A percentile compares a stretch with the other conserved stretches of the same genome.
Evolutionary conservation across 2,113 vertebrate genomes (phyloP).

Genomic region (Istiophorus platypterus): DNA sequence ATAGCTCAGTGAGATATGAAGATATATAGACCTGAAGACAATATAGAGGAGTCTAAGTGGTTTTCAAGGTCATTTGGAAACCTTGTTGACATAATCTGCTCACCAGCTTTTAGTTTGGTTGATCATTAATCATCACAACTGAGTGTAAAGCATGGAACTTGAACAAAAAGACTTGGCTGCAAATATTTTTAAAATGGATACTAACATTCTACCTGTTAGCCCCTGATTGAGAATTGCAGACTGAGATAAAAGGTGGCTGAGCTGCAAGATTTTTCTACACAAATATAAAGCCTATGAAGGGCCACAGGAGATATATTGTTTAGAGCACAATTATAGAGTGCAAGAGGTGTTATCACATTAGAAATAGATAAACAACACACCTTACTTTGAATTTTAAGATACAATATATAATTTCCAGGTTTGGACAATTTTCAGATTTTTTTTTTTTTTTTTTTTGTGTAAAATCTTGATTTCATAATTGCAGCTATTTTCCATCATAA

Average conservation of each 20-base stretch:
- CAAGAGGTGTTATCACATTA: background rate
- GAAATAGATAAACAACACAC: background rate
- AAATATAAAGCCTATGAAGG: background rate
- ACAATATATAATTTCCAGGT: too few relatives aligned
- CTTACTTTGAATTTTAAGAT: background rate
- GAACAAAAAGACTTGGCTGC: constrained; percentile 1
- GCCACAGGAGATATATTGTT: background rate
- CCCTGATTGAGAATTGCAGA: background rate
- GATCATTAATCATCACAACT: constrained; percentile 10
- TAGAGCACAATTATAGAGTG: background rate
- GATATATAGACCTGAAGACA: background rate
- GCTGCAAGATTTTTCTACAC: background rate
- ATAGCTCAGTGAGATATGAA: background rate
- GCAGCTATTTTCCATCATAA: background rate
- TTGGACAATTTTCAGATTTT: too few relatives aligned
- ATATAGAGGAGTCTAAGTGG: background rate
- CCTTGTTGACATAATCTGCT: constrained; percentile 2
- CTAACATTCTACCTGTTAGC: background rate
- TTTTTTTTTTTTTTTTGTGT: too few relatives aligned
- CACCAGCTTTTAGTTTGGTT: constrained; percentile 9
- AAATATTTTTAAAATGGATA: constrained; percentile 18
- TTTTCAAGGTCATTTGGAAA: too few relatives aligned
- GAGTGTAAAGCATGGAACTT: background rate
- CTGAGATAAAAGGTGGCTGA: background rate
- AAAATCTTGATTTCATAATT: background rate